A percentile compares a stretch with the other conserved stretches of the same genome.
Evolutionary conservation across 64 coral and sea anemone genomes (phyloP).

Genomic region (Montipora foliosa): DNA sequence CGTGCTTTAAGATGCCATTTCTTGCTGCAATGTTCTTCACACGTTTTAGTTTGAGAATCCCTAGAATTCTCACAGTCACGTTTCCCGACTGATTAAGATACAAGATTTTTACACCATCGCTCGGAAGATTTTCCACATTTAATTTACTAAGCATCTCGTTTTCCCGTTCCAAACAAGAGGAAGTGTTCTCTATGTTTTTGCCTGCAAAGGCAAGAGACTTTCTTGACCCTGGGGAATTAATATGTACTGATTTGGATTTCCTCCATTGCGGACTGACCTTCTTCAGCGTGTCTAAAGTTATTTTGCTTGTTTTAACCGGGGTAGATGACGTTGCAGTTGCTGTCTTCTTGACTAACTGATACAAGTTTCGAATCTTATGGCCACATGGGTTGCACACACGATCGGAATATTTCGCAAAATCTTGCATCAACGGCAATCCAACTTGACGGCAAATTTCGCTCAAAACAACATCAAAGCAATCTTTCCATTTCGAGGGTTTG

Average conservation of each 20-base stretch:
- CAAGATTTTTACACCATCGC: slow-evolving; percentile 33
- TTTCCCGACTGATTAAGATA: slow-evolving; percentile 2
- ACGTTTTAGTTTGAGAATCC: slow-evolving; percentile 6
- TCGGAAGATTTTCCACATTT: slow-evolving; percentile 29
- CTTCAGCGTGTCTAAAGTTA: neutral
- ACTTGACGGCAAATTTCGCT: slow-evolving; percentile 25
- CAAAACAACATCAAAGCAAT: slow-evolving; percentile 11
- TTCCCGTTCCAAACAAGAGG: neutral
- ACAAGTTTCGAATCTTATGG: slow-evolving; percentile 6
- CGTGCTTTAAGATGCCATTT: slow-evolving; percentile 56
- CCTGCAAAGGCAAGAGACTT: neutral
- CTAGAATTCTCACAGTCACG: slow-evolving; percentile 27
- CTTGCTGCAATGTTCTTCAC: neutral
- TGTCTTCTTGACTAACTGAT: neutral
- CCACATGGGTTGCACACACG: slow-evolving; percentile 43
- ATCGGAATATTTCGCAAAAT: neutral
- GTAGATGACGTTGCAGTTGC: neutral
- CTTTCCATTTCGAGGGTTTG: slow-evolving; percentile 33
- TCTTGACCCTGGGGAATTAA: neutral
- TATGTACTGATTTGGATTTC: neutral
- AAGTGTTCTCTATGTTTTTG: neutral
- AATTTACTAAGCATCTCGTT: neutral
- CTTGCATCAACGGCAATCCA: neutral
- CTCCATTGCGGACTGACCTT: slow-evolving; percentile 7
- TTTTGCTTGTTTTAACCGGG: neutral